Base-by-base conservation (phyloP, 2,797 vertebrate species). In the Hoplostethus mediterraneus region DNA sequence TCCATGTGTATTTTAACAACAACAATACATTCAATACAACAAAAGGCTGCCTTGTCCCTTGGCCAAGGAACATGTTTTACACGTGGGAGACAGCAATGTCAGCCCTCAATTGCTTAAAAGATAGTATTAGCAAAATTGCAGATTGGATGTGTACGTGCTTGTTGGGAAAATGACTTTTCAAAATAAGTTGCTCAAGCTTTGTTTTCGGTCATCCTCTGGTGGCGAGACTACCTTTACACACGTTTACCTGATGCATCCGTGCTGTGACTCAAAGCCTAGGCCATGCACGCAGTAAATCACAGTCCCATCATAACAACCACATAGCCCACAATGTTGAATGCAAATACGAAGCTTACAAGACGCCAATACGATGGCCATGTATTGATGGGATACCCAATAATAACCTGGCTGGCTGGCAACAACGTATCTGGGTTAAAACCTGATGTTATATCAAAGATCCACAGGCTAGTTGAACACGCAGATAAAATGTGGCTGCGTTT, bases 401-500 rank as follows among this genome's bases (percentile, higher is more conserved):
- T 48, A 69, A 44, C 21, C 52, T 31, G 17, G 21, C 40, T 49
- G 10, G 28, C 12, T 62, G 45, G 56, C 67, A 68, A 63, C 71
- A 33, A 36, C n/a, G 48, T 66, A 40, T n/a, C 16, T 25, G 40
- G 30, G 57, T 61, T 40, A 58, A 6, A 1, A 53, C 73, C 77
- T 74, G 82, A 83, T 78, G 81, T 4, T 70, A 58, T 57, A 60
- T 71, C 31, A 59, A 44, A 49, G 36, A 72, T 69, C 76, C 73
- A 84, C 82, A 77, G 64, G 71, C 73, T 83, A 78, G 54, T 42
- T 16, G 65, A 48, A 54, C 81, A 80, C 79, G 79, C 82, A 87
- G 85, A 89, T 81, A 21, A 83, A 90, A 90, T 91, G 87, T 90
- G 89, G 82, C 87, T 87, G 81, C 85, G 77, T 82, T 84, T 87